These are phyloP conservation scores for Syncerus caffer DNA, from an alignment of 2,797 vertebrate species.

Conservation along the genomic window DNA sequence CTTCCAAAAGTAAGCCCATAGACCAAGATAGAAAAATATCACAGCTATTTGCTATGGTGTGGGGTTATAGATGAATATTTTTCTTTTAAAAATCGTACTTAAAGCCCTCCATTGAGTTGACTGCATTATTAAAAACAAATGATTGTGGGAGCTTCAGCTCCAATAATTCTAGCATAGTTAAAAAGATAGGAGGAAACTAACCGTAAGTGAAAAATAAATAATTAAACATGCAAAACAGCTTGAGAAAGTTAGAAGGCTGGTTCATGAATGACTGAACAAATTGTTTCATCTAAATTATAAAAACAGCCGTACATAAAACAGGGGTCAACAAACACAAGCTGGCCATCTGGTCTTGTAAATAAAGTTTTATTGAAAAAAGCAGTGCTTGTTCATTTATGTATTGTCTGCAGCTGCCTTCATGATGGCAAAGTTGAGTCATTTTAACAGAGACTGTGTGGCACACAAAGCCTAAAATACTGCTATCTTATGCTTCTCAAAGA, in stretches of 20 bases:
- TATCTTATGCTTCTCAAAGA: neutral
- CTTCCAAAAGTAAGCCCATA: neutral
- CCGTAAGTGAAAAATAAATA: neutral
- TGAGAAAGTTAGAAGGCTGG: neutral
- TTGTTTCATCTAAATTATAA: neutral
- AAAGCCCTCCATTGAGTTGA: neutral
- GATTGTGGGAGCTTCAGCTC: neutral
- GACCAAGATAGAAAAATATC: neutral
- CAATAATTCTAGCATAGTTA: neutral
- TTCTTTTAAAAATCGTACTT: conserved; percentile 25
- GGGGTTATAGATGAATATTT: neutral
- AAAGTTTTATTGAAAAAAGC: conserved; percentile 5
- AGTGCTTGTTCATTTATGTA: neutral
- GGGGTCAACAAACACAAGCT: neutral
- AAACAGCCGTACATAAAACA: neutral
- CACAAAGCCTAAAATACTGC: neutral
- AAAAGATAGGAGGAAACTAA: neutral
- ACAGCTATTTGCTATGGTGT: neutral
- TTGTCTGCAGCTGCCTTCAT: neutral
- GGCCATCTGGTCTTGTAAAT: neutral
- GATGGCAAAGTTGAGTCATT: neutral
- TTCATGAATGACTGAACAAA: neutral
- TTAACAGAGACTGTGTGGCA: neutral
- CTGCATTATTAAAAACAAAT: neutral
- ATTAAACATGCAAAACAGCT: neutral